A percentile compares a stretch with the other conserved stretches of the same genome.
These are phyloP conservation scores for Sander vitreus DNA, from an alignment of 2,113 vertebrate species.

Conservation along the genomic window DNA sequence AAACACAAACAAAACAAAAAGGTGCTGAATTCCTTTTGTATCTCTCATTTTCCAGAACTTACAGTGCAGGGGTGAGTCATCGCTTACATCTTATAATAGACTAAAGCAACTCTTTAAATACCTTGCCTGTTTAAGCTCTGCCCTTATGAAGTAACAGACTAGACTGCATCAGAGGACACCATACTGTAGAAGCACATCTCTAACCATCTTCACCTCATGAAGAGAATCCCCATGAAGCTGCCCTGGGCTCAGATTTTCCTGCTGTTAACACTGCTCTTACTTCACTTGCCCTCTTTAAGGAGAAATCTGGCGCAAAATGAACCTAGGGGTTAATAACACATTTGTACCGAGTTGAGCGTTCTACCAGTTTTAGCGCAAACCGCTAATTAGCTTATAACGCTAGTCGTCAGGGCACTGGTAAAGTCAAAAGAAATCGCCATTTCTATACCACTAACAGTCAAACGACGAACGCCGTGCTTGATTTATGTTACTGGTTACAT, in stretches of 20 bases:
- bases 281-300: not conserved
- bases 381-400: too few species aligned
- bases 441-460: too few species aligned
- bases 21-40: not conserved
- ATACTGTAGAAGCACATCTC: not conserved
- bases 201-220: constrained; percentile 3
- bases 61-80: not conserved
- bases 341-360: too few species aligned
- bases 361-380: too few species aligned
- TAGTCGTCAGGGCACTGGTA: too few species aligned
- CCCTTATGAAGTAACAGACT: not conserved
- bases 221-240: not conserved
- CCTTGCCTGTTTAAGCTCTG: not conserved
- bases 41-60: not conserved
- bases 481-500: too few species aligned
- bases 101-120: constrained; percentile 15
- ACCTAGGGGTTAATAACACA: too few species aligned
- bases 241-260: constrained; percentile 3
- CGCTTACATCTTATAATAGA: not conserved
- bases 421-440: too few species aligned
- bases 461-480: too few species aligned
- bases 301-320: too few species aligned
- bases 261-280: not conserved
- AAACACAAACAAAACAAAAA: constrained; percentile 8
- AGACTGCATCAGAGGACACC: not conserved